Evolutionary conservation across 2,888 invertebrate genomes (phyloP), one percentile per base, ranked within the genome.

Genomic region (Microctonus aethiopoides): DNA sequence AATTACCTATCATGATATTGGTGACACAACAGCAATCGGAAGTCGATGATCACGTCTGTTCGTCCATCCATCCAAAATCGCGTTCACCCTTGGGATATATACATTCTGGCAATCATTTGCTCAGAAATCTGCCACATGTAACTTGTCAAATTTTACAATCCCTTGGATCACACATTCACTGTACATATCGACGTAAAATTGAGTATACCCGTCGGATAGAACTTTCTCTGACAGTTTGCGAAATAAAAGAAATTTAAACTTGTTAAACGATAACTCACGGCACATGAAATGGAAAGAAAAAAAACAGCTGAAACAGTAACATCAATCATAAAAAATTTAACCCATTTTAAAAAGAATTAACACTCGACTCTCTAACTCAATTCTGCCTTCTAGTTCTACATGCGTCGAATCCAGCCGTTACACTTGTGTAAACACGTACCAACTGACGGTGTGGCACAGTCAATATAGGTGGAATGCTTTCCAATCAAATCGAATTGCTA

Each of bases 401-500:
- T 16, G 62, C 46, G 62, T 62, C 62, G 5, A 51, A 46, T 16
- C 24, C 62, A 62, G 26, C 46, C 24, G 62, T 29, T 16, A 10
- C 29, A 46, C 2, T n/a, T 46, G 16, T 63, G 32, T 32, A 22
- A 52, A 52, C 52, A 52, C 11, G n/a, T 9, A 34, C 20, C 16
- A 24, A 52, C 20, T 34, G 34, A 52, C 22, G 22, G 22, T 52
- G 24, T 52, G 24, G 52, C 52, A 63, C 32, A 32, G 32, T 52
- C 26, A 67, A 75, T 73, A 59, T 71, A 67, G 75, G 72, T 75
- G 72, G 70, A 70, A 65, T 68, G 68, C 51, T 70, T 59, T 61
- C 76, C 75, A 73, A 72, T 78, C 74, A 76, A 78, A 79, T 80
- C 80, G 77, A 79, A 78, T 79, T 69, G 70, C 75, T 72, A 74